Base-by-base conservation (phyloP, 2,888 invertebrate species). In the Didymodactylos carnosus region DNA sequence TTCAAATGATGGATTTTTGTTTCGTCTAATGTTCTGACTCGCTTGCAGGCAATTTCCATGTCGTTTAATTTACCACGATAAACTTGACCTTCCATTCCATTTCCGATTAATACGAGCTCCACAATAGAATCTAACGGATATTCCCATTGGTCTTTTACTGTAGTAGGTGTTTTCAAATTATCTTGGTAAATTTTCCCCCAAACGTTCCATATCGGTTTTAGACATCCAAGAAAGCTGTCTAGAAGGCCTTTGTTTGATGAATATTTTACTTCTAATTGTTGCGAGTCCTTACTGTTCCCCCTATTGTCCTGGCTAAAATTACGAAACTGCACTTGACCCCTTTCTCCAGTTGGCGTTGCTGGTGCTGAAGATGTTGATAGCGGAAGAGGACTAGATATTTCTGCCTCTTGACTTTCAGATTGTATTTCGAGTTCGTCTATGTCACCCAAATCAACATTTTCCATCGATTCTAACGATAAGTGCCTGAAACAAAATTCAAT, bases 71-170 rank as follows among this genome's bases (percentile, higher is more conserved):
- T 88, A 0, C 94, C 95, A 73, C 90, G 89, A 83, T 91, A 95
- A 0, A 97, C 95, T 0, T 92, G 91, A 8, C 95, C 95, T 83
- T 97, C 95, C 8, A 94, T 94, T 0, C 97, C 97, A 75, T 92
- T 90, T 0, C 94, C 95, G 73, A 97, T 84, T 88, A 91, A 95
- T 79, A 90, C 88, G 73, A 95, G 85, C 79, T 93, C 91, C 2
- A 49, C 10, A 13, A 49, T 49, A 4, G 7, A 3, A 49, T 49
- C 49, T 13, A 49, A 11, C 11, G 23, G 25, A 11, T 25, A 25
- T 49, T 49, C 49, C 49, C 49, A 49, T 14, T 49, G 23, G 10
- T 49, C 49, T 13, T 23, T 23, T 49, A 16, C 2, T 49, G 6
- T 49, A 1, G 11, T 2, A 25, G 25, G 10, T 25, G 49, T 14